Conservation (phyloP, 2,888 invertebrate species). For the Celastrina argiolus region DNA sequence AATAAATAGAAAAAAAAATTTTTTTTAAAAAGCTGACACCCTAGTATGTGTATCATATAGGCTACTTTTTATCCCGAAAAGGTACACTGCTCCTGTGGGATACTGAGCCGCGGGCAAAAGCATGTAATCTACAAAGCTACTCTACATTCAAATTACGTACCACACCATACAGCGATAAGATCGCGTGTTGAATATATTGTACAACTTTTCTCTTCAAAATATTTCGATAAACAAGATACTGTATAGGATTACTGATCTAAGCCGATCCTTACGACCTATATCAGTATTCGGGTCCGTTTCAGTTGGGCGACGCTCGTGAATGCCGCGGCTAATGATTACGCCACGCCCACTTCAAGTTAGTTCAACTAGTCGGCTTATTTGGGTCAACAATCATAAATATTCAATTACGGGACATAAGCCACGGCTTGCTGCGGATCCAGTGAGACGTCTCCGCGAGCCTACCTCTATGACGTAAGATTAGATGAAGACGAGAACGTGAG, state of each 20-base stretch:
- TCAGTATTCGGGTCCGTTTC: not conserved
- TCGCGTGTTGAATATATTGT: not conserved
- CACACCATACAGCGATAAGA: not conserved
- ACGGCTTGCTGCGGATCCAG: not conserved
- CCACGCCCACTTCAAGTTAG: conserved; percentile 20
- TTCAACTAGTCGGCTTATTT: conserved; percentile 23
- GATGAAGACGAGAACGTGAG: not conserved
- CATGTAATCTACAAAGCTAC: no score
- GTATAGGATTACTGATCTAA: not conserved
- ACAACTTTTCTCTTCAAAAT: not conserved
- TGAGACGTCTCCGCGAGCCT: not conserved
- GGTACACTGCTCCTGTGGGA: no score
- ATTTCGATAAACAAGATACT: not conserved
- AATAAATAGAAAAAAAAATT: no score
- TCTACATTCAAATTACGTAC: not conserved
- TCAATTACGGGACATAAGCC: conserved; percentile 16
- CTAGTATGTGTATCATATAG: no score
- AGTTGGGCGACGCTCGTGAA: not conserved
- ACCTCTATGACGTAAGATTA: not conserved
- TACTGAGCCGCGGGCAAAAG: no score
- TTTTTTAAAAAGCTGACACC: no score
- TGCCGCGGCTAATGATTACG: not conserved
- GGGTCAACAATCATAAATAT: conserved; percentile 27
- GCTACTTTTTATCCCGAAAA: not conserved
- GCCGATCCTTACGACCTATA: conserved; percentile 6